Conservation (phyloP, 2,888 invertebrate species). For the Nemotelus pantherinus region DNA sequence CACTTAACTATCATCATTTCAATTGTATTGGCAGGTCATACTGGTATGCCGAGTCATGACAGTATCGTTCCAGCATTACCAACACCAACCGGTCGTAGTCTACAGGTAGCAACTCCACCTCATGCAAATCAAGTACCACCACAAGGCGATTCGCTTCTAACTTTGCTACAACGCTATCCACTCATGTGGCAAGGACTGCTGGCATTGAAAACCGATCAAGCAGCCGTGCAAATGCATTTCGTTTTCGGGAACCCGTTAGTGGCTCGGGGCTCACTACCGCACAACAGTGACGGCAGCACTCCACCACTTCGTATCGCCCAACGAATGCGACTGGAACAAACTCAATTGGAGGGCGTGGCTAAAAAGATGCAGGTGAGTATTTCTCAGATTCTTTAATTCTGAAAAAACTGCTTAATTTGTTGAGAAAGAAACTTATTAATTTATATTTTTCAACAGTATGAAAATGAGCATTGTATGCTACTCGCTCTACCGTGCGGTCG, state of each 20-base stretch:
- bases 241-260: constrained; percentile 93
- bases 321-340: constrained; percentile 95
- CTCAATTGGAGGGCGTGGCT: constrained; percentile 95
- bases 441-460: constrained; percentile 71
- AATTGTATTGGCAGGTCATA: constrained; percentile 48
- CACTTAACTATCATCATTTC: no score
- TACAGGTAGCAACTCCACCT: constrained; percentile 68
- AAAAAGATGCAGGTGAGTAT: constrained; percentile 91
- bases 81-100: constrained; percentile 55
- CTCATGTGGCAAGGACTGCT: constrained; percentile 97
- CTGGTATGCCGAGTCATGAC: constrained; percentile 55
- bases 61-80: constrained; percentile 59
- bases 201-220: constrained; percentile 95
- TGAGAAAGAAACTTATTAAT: constrained; percentile 26
- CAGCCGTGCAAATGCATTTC: constrained; percentile 98
- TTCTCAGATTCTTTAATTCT: not conserved
- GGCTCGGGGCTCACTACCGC: constrained; percentile 87
- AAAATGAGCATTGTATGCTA: constrained; percentile 95
- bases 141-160: constrained; percentile 83
- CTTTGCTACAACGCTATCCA: constrained; percentile 89
- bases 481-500: constrained; percentile 95
- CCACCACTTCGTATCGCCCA: constrained; percentile 93
- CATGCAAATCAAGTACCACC: constrained; percentile 83
- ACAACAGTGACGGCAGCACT: constrained; percentile 83
- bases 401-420: constrained; percentile 36